Base-by-base conservation (phyloP, 1,140 invertebrate species). In the Orussus abietinus region DNA sequence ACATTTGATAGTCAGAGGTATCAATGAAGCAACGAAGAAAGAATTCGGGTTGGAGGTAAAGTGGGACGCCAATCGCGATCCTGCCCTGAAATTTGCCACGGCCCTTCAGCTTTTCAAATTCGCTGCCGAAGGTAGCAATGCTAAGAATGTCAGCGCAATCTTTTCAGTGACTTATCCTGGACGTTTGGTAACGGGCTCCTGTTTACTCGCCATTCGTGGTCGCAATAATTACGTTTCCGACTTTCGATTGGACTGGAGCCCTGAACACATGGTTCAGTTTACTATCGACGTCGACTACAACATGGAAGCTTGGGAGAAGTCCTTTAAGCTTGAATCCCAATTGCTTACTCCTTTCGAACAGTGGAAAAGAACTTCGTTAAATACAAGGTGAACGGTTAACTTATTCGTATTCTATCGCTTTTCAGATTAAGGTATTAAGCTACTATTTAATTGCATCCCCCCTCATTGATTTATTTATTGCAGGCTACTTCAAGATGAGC, bases 1-100 rank as follows among this genome's bases (percentile, higher is more conserved):
- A n/a, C 80, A 83, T 45, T 55, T 89, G 11, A 76, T 77, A 1
- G 64, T 82, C 34, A 78, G 76, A 18, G 75, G 78, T 1, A 67
- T 79, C 4, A 77, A 80, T 42, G 75, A 77, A 14, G 59, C 70
- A 0, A 56, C 67, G 12, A 75, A 76, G 11, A 85, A 85, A 53
- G 79, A 81, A 36, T 66, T 81, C 3, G 82, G 79, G 1, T 61
- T 85, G 0, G 83, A 85, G 42, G 55, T 90, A 0, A 87, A 87
- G 51, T 90, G 86, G 86, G 86, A 90, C 55, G 84, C 84, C 0
- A 89, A 88, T 65, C 75, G 88, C 6, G 85, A 90, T 73, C 85
- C 86, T 0, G 78, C 79, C 26, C 77, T 86, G 52, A 83, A 84
- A 57, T 59, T 86, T 7, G 73, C 75, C 18, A 64, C 80, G 0